Base-by-base conservation (phyloP, 1,140 invertebrate genomes). In the Brachionus paranguensis region DNA sequence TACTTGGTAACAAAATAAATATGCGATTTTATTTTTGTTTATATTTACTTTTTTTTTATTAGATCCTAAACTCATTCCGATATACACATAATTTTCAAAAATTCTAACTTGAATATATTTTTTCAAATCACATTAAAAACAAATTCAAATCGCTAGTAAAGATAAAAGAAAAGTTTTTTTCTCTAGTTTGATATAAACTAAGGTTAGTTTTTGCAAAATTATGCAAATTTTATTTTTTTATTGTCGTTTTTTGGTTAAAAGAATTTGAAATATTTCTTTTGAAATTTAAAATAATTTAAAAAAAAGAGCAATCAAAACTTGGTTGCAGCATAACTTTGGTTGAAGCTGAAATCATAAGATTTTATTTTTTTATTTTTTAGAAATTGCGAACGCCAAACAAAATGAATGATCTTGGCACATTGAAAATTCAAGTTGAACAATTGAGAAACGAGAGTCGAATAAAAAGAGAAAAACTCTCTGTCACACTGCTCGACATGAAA, bases 381-480 rank as follows among this genome's bases (percentile, higher is more conserved):
- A 76, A 27, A 20, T 20, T 53, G 5, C 37, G 41, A 76, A 50
- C n/a, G 2, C 2, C 33, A 74, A 43, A 74, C 17, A 43, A 76
- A 50, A 81, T 81, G 78, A 81, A 81, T 64, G 43, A 81, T 81
- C 17, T 81, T 45, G 14, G 7, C 11, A 12, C 29, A 41, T 24
- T 81, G 41, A 60, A 47, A 81, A 24, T 64, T 11, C 78, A 81
- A 64, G 78, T 81, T n/a, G 78, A 81, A 45, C 78, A 81, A 45
- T 41, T 81, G 11, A 81, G 41, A 81, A 33, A 6, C 27, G 78
- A 81, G 12, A 64, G 27, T 17, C 8, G 78, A 17, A 81, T 81
- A 14, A 81, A 81, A 47, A 47, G 78, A 17, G 78, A 81, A 68
- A 81, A 81, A 20, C 55, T 55, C 24, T 81, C 78, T n/a, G 33